Percentiles rank a stretch among this genome's conserved stretches.
Evolutionary conservation across 2,113 vertebrate species (phyloP).

Genomic region (Neomonachus schauinslandi): DNA sequence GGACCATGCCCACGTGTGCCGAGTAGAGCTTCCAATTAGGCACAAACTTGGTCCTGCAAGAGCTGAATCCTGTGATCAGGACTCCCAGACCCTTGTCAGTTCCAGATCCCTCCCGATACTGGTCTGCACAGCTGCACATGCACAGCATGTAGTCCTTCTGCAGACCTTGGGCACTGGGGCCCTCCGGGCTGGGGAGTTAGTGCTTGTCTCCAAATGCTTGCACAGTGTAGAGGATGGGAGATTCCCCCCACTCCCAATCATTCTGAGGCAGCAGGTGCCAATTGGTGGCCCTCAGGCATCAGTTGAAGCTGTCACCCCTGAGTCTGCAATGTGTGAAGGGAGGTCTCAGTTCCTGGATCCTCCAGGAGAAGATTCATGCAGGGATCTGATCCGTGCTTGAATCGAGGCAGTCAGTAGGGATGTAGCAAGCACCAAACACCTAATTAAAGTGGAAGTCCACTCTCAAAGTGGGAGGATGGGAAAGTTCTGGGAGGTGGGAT

Average conservation of each 20-base stretch:
- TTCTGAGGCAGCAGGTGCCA: neutral
- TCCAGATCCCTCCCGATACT: neutral
- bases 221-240: neutral
- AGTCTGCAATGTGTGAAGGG: neutral
- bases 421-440: neutral
- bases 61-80: neutral
- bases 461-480: neutral
- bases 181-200: neutral
- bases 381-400: neutral
- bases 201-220: neutral
- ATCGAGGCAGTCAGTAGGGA: neutral
- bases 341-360: neutral
- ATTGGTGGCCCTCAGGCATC: neutral
- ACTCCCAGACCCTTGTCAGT: neutral
- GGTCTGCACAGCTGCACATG: neutral
- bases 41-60: neutral
- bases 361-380: neutral
- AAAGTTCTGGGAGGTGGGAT: neutral
- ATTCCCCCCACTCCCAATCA: neutral
- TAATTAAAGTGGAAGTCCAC: neutral
- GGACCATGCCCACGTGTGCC: neutral
- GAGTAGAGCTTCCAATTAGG: neutral
- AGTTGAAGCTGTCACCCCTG: neutral
- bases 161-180: neutral
- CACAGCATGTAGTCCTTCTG: neutral